Base-by-base conservation (phyloP, 2,113 vertebrate species). In the Podiceps cristatus region DNA sequence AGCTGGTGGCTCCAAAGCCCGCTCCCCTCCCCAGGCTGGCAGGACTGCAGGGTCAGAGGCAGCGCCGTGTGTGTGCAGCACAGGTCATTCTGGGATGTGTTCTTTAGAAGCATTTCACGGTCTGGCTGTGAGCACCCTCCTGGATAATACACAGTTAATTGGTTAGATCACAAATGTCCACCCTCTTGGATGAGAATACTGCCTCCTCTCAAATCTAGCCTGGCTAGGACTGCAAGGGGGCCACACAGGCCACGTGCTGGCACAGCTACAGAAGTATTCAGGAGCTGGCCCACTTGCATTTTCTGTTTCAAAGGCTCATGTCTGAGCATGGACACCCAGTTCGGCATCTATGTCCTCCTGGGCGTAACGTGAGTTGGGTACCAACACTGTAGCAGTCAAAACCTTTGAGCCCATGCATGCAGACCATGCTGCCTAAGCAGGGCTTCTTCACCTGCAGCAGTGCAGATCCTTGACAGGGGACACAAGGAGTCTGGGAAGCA, bases 1-100 rank as follows among this genome's bases (percentile, higher is more conserved):
- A 79, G 27, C 40, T 72, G 55, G 31, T 35, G 42, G 37, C 9
- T 55, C 68, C 5, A 3, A 45, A 75, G 56, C 20, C 37, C 35
- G 18, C 3, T 2, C n/a, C 71, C 19, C 37, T 59, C 17, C 33
- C 35, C 0, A 0, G 37, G 24, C n/a, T 63, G 50, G 25, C 55
- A 71, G 68, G 23, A 69, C 25, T 13, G 35, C 50, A 40, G 64
- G 13, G 63, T 28, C 76, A 84, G 85, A 64, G 35, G 68, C 42
- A 87, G 47, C 42, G 29, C 18, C 2, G 1, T n/a, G 31, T 40
- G 11, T 40, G 14, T 18, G 16, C 52, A 71, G 52, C 20, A 66
- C 25, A 69, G 42, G 37, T 42, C 44, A 45, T 50, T 42, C 66
- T 67, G 64, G 58, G 52, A 59, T 78, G 60, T 73, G 23, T 47